Percentiles rank a stretch among this genome's conserved stretches.
Conservation (phyloP, 2,888 invertebrate genomes). For the Euzetes globulus region DNA sequence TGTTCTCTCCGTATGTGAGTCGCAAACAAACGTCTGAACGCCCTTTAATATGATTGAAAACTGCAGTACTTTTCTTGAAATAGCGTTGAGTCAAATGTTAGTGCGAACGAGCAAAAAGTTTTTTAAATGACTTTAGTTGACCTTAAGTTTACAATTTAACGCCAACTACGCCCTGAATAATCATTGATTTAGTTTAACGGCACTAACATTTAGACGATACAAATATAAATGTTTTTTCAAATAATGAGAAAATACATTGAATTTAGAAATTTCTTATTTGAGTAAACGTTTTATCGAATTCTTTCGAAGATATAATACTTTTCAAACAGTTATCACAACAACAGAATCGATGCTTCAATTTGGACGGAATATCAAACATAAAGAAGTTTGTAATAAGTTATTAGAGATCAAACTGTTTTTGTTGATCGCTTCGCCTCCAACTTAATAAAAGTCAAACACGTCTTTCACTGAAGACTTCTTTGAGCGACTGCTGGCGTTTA, state of each 20-base stretch:
- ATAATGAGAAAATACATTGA: neutral
- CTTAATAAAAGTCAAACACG: neutral
- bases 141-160: slow-evolving; percentile 26
- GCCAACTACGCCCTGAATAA: slow-evolving; percentile 25
- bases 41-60: slow-evolving; percentile 25
- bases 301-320: no score
- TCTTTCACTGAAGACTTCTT: neutral
- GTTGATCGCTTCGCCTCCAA: neutral
- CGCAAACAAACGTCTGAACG: slow-evolving; percentile 17
- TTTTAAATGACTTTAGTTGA: slow-evolving; percentile 22
- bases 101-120: neutral
- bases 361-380: no score
- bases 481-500: slow-evolving; percentile 19
- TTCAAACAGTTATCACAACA: no score
- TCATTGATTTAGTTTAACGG: slow-evolving; percentile 25
- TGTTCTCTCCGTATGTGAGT: neutral
- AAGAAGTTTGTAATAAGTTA: neutral
- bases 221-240: neutral
- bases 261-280: neutral
- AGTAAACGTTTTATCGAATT: neutral
- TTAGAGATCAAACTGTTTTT: neutral
- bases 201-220: neutral
- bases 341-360: no score
- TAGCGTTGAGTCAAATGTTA: neutral
- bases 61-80: slow-evolving; percentile 16